These are phyloP conservation scores for Synanthedon vespiformis DNA, from an alignment of 2,888 invertebrate species.

Conservation along the genomic window DNA sequence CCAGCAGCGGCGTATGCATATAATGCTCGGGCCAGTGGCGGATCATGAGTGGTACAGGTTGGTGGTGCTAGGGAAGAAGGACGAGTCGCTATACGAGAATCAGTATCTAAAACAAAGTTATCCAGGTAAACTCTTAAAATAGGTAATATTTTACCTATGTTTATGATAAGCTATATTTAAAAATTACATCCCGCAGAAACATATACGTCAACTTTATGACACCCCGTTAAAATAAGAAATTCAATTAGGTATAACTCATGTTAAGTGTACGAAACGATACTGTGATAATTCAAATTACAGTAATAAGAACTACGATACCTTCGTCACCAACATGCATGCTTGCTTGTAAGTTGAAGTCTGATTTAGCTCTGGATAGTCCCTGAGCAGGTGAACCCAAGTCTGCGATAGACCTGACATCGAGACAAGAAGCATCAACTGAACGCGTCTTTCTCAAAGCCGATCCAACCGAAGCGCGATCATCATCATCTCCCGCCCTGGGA, in stretches of 20 bases:
- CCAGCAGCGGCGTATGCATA: constrained; percentile 91
- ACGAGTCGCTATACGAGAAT: constrained; percentile 57
- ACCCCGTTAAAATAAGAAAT: too few species aligned
- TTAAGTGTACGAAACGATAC: too few species aligned
- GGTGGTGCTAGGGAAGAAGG: constrained; percentile 77
- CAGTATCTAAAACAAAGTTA: constrained; percentile 24
- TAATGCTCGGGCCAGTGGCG: constrained; percentile 84
- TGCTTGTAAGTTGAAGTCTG: constrained; percentile 86
- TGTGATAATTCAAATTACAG: neutral
- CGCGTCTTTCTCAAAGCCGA: constrained; percentile 88
- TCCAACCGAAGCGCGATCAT: constrained; percentile 78
- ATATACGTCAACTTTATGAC: too few species aligned
- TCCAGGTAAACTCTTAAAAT: too few species aligned
- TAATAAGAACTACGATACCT: constrained; percentile 47
- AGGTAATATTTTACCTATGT: too few species aligned
- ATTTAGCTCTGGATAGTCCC: constrained; percentile 83
- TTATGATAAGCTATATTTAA: too few species aligned
- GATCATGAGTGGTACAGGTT: constrained; percentile 71
- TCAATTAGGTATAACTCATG: too few species aligned
- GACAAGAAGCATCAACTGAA: constrained; percentile 89
- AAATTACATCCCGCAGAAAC: too few species aligned
- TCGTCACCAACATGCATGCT: constrained; percentile 77
- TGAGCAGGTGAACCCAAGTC: constrained; percentile 74
- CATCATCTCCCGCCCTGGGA: constrained; percentile 75
- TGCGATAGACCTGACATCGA: constrained; percentile 82